These are phyloP conservation scores for Brachyalestes nurse DNA, from an alignment of 2,797 vertebrate genomes.

Conservation along the genomic window DNA sequence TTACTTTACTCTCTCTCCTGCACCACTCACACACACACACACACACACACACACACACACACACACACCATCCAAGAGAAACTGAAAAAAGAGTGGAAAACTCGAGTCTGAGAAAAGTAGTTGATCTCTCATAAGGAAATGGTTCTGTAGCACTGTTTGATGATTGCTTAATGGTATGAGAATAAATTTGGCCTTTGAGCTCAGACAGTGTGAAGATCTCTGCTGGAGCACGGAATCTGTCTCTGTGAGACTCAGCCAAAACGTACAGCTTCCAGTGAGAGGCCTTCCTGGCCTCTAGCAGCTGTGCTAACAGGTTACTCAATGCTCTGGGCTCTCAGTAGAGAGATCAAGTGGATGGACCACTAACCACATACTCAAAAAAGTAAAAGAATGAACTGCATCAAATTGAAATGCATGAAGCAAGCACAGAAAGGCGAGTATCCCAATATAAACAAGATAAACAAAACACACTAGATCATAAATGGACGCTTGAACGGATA, in stretches of 20 bases:
- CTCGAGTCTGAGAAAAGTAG: slow-evolving; percentile 20
- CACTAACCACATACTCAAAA: neutral
- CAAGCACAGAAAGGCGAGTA: neutral
- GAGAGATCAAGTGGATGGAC: neutral
- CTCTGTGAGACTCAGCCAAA: slow-evolving; percentile 20
- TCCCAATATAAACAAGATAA: neutral
- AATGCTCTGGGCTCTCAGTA: neutral
- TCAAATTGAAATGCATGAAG: neutral
- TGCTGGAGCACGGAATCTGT: neutral
- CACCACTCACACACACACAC: neutral
- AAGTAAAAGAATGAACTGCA: neutral
- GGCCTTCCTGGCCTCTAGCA: slow-evolving; percentile 1
- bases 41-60: slow-evolving; percentile 3
- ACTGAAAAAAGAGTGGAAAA: slow-evolving; percentile 27
- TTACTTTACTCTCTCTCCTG: neutral
- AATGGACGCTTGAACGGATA: neutral
- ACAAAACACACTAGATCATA: neutral
- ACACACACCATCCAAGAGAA: neutral
- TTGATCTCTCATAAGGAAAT: slow-evolving; percentile 25
- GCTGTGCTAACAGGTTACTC: slow-evolving; percentile 29
- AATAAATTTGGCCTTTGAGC: neutral
- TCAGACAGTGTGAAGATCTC: slow-evolving; percentile 16
- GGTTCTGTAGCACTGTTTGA: neutral
- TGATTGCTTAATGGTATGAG: slow-evolving; percentile 9
- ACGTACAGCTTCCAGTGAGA: slow-evolving; percentile 1